A percentile compares a stretch with the other conserved stretches of the same genome.
Conservation (phyloP, 1,140 invertebrate species). For the Hycleus phaleratus region DNA sequence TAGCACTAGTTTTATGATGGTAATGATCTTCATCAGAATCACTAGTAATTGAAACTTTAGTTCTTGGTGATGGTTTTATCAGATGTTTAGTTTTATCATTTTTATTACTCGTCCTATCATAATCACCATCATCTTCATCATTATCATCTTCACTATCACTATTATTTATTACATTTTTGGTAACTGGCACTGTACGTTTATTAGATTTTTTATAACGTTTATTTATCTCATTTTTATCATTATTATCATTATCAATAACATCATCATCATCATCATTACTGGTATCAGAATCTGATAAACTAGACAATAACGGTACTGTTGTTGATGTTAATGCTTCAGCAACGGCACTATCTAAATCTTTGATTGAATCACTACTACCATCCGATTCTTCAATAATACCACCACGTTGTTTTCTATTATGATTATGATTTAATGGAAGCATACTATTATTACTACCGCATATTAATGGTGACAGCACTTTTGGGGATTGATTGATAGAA, state of each 20-base stretch:
- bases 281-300: slow-evolving; percentile 28
- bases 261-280: neutral
- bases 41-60: slow-evolving; percentile 31
- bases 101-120: slow-evolving; percentile 19
- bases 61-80: slow-evolving; percentile 28
- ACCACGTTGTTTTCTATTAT: no score
- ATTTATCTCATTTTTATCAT: neutral
- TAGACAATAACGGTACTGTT: slow-evolving; percentile 28
- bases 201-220: slow-evolving; percentile 17
- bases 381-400: slow-evolving; percentile 35
- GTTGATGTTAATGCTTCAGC: slow-evolving; percentile 37
- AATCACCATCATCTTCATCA: slow-evolving; percentile 17
- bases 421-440: slow-evolving; percentile 1
- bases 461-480: no score
- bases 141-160: slow-evolving; percentile 25
- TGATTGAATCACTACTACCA: slow-evolving; percentile 39
- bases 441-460: neutral
- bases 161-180: slow-evolving; percentile 15
- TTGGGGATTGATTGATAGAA: no score
- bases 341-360: slow-evolving; percentile 43
- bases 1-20: slow-evolving; percentile 4
- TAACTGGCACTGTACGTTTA: slow-evolving; percentile 16
- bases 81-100: slow-evolving; percentile 28
- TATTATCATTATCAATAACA: no score
- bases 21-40: slow-evolving; percentile 28